Evolutionary conservation across 35 echinoderm and acorn worm genomes (phyloP), one percentile per base, ranked within the genome.

Genomic region (Apostichopus californicus): DNA sequence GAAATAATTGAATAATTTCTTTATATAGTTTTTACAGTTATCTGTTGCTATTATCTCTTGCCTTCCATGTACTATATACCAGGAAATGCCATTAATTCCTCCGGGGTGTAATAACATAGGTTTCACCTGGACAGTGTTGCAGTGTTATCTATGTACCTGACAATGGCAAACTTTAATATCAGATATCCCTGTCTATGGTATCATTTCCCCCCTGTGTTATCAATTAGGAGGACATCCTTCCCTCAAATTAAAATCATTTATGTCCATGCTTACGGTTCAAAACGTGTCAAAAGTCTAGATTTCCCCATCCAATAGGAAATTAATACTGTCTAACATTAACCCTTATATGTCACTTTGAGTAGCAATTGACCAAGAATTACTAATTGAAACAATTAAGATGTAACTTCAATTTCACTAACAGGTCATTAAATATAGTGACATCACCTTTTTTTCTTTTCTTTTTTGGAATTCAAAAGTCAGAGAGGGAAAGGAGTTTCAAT

Each of bases 271-370:
- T 1, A 46, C 34, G 34, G 34, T 46, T 46, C 34, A 46, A 46
- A 46, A 46, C 34, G 34, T 46, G 34, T 46, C 34, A 56, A 55
- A 55, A 53, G 34, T 55, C 18, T 83, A 13, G 3, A 18, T 14
- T 68, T 68, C 64, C 4, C 34, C 64, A 4, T 9, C 80, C 34
- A 11, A 10, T 6, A 13, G 80, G 80, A 83, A 83, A 55, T 83
- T n/a, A 55, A 55, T 56, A 9, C 55, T 56, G 55, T 55, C 55
- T 5, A 83, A 83, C 12, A 83, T 83, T 83, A 83, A 55, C 80
- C 80, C 17, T 15, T 13, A 55, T 55, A 55, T 83, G 80, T 83
- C 80, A 83, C 13, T 83, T 34, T 83, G 80, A 46, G 55, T 83
- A 14, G 18, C 10, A 13, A 18, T 68, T 18, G 64, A 68, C 64